Evolutionary conservation across 1,140 invertebrate species (phyloP).

Genomic region (Teleopsis dalmanni): DNA sequence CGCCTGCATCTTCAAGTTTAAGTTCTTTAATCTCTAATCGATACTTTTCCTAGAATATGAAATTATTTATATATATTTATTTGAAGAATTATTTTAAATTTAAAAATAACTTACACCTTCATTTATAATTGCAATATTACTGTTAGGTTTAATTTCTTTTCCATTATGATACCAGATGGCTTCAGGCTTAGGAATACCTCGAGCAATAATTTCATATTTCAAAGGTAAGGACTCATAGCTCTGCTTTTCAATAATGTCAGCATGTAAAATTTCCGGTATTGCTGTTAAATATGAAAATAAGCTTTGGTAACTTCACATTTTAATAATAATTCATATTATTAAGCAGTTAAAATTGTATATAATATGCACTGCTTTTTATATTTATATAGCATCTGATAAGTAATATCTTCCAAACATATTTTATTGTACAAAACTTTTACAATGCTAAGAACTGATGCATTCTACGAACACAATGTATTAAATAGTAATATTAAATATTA

Average conservation of each 20-base stretch:
- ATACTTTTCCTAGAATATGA: constrained; percentile 51
- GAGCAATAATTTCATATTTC: constrained; percentile 62
- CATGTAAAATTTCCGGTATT: constrained; percentile 62
- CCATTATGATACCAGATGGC: constrained; percentile 72
- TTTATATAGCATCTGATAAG: too few relatives aligned
- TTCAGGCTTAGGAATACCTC: constrained; percentile 65
- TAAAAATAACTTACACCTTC: constrained; percentile 47
- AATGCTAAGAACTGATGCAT: too few relatives aligned
- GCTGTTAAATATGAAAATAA: constrained; percentile 49
- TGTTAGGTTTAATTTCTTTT: constrained; percentile 53
- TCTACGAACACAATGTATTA: too few relatives aligned
- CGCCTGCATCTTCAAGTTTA: constrained; percentile 63
- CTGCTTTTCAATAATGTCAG: constrained; percentile 63
- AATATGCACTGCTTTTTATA: too few relatives aligned
- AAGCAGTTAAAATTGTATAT: too few relatives aligned
- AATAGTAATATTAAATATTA: too few relatives aligned
- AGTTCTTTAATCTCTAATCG: constrained; percentile 61
- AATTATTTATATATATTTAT: not conserved
- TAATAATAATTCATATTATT: too few relatives aligned
- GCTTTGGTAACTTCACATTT: too few relatives aligned
- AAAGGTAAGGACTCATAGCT: constrained; percentile 68
- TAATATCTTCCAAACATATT: too few relatives aligned
- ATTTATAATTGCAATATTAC: constrained; percentile 56
- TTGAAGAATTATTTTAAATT: not conserved
- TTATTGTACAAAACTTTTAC: too few relatives aligned